A percentile compares a stretch with the other conserved stretches of the same genome.
Conservation (phyloP, 92 coral and sea anemone genomes). For the Paramuricea clavata region DNA sequence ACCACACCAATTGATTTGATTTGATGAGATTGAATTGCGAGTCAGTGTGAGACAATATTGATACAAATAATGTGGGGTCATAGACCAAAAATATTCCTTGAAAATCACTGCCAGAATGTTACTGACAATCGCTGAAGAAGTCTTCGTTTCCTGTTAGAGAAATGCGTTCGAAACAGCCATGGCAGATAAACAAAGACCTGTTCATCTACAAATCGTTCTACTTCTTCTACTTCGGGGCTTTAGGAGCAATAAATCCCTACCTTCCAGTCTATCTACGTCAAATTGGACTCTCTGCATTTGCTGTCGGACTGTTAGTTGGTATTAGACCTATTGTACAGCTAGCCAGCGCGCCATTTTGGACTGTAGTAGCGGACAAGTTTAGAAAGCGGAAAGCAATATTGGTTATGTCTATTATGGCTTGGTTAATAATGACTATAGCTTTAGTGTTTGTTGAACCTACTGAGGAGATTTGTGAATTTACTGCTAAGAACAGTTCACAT, state of each 20-base stretch:
- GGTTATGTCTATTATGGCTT: slow-evolving; percentile 93
- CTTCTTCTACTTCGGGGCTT: slow-evolving; percentile 92
- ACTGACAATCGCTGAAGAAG: neutral
- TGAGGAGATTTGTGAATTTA: slow-evolving; percentile 91
- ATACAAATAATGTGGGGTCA: too few relatives aligned
- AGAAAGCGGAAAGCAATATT: slow-evolving; percentile 89
- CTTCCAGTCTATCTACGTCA: slow-evolving; percentile 95
- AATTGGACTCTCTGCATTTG: slow-evolving; percentile 96
- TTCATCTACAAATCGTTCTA: slow-evolving; percentile 92
- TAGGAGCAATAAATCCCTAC: slow-evolving; percentile 92
- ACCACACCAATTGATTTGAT: neutral
- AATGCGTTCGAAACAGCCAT: slow-evolving; percentile 64
- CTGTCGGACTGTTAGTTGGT: slow-evolving; percentile 91
- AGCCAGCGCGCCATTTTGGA: slow-evolving; percentile 99
- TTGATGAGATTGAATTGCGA: neutral
- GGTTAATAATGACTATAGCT: slow-evolving; percentile 95
- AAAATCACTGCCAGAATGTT: neutral
- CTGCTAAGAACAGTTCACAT: slow-evolving; percentile 72
- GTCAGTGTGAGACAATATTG: neutral
- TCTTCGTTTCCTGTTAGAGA: neutral
- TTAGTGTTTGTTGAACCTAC: slow-evolving; percentile 98
- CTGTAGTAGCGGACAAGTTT: slow-evolving; percentile 94
- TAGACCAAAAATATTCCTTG: too few relatives aligned
- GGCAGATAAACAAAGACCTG: slow-evolving; percentile 86
- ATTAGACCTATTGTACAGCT: slow-evolving; percentile 96